Base-by-base conservation (phyloP, 2,797 vertebrate genomes). In the Lithobates sylvaticus region DNA sequence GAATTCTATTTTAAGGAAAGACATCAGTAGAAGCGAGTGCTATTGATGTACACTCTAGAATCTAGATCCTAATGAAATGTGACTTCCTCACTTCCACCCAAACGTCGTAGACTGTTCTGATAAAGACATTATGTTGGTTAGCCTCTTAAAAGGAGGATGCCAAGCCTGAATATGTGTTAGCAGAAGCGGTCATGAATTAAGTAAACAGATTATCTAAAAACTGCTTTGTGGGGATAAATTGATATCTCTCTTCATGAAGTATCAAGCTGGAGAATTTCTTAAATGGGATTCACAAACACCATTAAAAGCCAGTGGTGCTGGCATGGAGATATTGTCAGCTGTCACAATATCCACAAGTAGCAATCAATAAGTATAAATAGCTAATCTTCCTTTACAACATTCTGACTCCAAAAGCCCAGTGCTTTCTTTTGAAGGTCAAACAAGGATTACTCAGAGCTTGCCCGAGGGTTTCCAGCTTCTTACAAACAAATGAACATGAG, bases 311-410 rank as follows among this genome's bases (percentile, higher is more conserved):
- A 61, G 21, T 36, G 8, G n/a, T 34, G 42, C 10, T 27, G 50
- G 64, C 27, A 34, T 4, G 27, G 10, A 71, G 34, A 61, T 79
- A 76, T 84, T 80, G 77, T 79, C 58, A 58, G 34, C 69, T 83
- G 69, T 84, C 86, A 61, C 81, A 76, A 61, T 80, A 84, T 84
- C 65, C 70, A 84, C 70, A 76, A 44, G 47, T 84, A 65, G 47
- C 70, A 76, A 80, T 84, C 86, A 76, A 87, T 84, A 79, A 54
- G 71, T 74, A 76, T 80, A 87, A 84, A 84, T 76, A 76, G 42
- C 44, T 79, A 84, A 84, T 84, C 81, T 84, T 84, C 50, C 47
- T 70, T 87, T 47, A 69, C 86, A 84, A 73, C 54, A 54, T 65
- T 78, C 81, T 32, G 18, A 64, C 70, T 84, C 64, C 64, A 76